Evolutionary conservation across 1,140 invertebrate species (phyloP).

Genomic region (Zaprionus inermis): DNA sequence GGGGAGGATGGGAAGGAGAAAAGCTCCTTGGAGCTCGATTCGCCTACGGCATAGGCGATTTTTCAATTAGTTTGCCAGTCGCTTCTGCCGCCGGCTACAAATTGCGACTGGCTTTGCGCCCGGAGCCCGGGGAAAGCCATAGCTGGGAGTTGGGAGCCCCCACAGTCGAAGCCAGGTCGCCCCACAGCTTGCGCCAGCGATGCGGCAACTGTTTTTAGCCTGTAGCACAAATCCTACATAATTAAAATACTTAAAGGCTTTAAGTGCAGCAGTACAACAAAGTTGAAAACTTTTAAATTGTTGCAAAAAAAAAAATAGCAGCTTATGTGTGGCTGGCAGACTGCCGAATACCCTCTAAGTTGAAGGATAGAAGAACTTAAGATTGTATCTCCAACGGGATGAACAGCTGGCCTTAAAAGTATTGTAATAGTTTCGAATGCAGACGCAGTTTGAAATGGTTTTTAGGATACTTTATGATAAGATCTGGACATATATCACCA

Average conservation of each 20-base stretch:
- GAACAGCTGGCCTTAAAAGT: no score
- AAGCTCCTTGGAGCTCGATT: not conserved
- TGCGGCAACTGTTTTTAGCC: conserved; percentile 45
- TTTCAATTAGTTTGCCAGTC: conserved; percentile 70
- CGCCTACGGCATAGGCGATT: conserved; percentile 70
- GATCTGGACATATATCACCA: no score
- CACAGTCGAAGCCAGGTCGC: not conserved
- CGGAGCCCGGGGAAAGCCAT: not conserved
- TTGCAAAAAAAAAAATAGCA: conserved; percentile 30
- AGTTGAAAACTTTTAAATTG: conserved; percentile 77
- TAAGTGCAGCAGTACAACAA: conserved; percentile 61
- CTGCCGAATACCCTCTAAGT: conserved; percentile 1
- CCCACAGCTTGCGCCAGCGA: not conserved
- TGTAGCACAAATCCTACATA: conserved; percentile 74
- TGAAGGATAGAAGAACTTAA: no score
- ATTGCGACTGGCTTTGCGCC: conserved; percentile 62
- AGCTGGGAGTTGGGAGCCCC: not conserved
- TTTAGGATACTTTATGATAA: no score
- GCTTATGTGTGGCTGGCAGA: not conserved
- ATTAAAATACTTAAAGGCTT: conserved; percentile 83
- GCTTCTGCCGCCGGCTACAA: conserved; percentile 53
- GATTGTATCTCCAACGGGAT: no score
- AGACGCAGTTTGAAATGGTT: no score
- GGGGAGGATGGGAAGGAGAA: not conserved
- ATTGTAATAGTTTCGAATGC: not conserved